phyloP scores from a whole-genome alignment of 2,888 invertebrate genomes.

The Ichneumoninae sp. region DNA sequence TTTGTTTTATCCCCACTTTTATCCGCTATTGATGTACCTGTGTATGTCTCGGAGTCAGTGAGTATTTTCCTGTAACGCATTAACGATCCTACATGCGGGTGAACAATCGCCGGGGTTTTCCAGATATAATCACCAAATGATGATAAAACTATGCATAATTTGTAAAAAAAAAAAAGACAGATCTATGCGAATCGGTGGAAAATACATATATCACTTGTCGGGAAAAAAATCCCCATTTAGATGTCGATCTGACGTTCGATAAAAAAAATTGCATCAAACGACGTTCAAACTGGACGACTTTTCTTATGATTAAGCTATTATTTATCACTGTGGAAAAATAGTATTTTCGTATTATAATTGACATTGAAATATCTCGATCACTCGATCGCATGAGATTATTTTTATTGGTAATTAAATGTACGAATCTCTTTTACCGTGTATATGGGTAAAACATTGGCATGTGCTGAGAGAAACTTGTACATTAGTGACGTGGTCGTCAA shows the following conservation, averaged over 20 bases:
- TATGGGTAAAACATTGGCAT: background rate
- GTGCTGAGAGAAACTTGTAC: background rate
- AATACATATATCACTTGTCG: background rate
- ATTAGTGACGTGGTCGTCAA: constrained; percentile 31
- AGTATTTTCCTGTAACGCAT: constrained; percentile 50
- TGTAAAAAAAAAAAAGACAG: background rate
- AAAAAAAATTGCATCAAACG: background rate
- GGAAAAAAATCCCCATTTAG: background rate
- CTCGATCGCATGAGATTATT: too few relatives aligned
- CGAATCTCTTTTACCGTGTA: background rate
- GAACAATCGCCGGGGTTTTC: constrained; percentile 12
- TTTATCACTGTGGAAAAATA: too few relatives aligned
- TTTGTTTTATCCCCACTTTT: constrained; percentile 71
- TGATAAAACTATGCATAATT: background rate
- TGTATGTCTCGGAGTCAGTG: constrained; percentile 39
- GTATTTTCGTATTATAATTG: too few relatives aligned
- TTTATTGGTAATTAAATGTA: background rate
- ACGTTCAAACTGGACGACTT: too few relatives aligned
- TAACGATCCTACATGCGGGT: background rate
- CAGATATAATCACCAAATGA: background rate
- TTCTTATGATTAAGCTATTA: too few relatives aligned
- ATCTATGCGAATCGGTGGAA: background rate
- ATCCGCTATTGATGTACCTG: constrained; percentile 24
- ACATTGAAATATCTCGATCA: background rate
- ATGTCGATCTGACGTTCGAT: background rate